These are phyloP conservation scores for Nannobrachium achirus DNA, from an alignment of 2,113 vertebrate species.

Conservation along the genomic window DNA sequence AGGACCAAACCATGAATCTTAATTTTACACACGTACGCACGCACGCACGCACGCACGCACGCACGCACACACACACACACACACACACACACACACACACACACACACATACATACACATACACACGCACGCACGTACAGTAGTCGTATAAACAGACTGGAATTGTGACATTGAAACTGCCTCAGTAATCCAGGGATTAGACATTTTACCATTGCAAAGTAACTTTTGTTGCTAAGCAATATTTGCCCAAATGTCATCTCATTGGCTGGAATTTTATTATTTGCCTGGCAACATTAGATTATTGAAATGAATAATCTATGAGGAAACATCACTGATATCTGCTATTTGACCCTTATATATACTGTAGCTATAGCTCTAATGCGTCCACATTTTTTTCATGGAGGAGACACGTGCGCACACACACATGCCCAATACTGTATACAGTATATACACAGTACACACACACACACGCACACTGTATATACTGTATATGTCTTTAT, in stretches of 20 bases:
- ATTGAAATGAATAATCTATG: constrained; percentile 25
- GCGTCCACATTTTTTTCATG: neutral
- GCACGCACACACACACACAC: no score
- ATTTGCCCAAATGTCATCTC: neutral
- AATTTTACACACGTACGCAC: no score
- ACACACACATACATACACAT: no score
- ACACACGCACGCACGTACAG: neutral
- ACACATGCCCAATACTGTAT: no score
- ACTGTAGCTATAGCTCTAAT: neutral
- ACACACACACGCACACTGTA: no score
- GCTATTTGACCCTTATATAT: no score
- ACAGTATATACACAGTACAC: no score
- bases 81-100: no score
- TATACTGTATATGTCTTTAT: neutral
- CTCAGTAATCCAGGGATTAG: neutral
- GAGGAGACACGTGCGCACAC: no score
- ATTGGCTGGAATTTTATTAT: neutral
- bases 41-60: no score
- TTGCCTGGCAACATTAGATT: neutral
- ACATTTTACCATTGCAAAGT: neutral
- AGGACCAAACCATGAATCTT: constrained; percentile 51
- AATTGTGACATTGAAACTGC: neutral
- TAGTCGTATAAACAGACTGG: neutral
- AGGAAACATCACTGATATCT: neutral
- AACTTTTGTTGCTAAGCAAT: neutral